Conservation (phyloP, 2,888 invertebrate genomes). For the Quadriops clusia region DNA sequence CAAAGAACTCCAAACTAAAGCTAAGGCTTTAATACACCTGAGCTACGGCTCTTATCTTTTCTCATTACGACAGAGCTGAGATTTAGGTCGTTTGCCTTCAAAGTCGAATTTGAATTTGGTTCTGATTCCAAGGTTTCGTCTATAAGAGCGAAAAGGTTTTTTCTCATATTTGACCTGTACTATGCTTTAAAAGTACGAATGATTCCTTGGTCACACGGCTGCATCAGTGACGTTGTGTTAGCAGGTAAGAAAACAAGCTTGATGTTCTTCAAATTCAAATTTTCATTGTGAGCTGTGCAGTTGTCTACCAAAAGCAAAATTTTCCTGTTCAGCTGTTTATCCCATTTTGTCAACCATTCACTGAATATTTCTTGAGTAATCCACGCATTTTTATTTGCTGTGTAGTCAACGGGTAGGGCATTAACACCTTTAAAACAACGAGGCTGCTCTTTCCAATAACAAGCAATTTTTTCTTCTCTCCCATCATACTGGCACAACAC, state of each 20-base stretch:
- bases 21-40: no score
- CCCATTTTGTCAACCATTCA: constrained; percentile 5
- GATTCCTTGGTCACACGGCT: constrained; percentile 3
- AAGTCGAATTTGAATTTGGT: no score
- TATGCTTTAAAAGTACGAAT: no score
- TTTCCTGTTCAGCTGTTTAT: no score
- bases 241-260: constrained; percentile 5
- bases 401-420: constrained; percentile 1
- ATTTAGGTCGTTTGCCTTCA: no score
- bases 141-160: no score
- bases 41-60: no score
- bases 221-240: constrained; percentile 4
- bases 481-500: constrained; percentile 1
- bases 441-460: background rate
- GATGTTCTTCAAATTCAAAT: background rate
- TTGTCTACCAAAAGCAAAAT: constrained; percentile 5
- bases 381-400: constrained; percentile 3
- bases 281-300: constrained; percentile 5
- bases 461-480: background rate
- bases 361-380: constrained; percentile 1
- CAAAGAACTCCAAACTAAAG: no score
- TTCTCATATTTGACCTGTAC: no score
- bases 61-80: no score
- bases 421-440: background rate
- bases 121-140: no score